Evolutionary conservation across 2,797 vertebrate species (phyloP).

Genomic region (Geotria australis): DNA sequence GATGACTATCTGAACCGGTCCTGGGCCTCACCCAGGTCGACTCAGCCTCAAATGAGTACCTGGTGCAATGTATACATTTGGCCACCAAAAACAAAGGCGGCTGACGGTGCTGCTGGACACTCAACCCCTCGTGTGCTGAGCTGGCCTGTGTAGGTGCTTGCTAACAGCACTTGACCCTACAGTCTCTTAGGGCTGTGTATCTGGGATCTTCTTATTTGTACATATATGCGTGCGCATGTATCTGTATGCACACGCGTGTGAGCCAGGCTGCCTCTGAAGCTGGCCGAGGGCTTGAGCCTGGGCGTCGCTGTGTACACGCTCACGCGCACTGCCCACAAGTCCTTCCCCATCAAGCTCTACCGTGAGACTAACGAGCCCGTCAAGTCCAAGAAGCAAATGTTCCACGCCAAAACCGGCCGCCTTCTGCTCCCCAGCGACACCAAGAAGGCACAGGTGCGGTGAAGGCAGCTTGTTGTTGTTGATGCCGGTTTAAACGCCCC

Average conservation of each 20-base stretch:
- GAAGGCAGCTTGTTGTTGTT: no score
- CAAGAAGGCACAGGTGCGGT: constrained; percentile 49
- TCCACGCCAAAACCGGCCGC: constrained; percentile 55
- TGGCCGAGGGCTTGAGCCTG: constrained; percentile 27
- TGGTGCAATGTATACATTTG: no score
- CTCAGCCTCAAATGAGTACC: no score
- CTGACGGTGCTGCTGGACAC: neutral
- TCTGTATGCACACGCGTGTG: neutral
- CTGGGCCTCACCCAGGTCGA: no score
- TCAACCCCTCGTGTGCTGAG: neutral
- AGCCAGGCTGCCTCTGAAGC: constrained; percentile 32
- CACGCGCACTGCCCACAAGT: constrained; percentile 27
- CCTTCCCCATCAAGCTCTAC: constrained; percentile 31
- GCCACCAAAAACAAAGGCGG: no score
- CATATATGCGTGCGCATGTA: neutral
- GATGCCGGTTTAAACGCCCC: no score
- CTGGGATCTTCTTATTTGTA: neutral
- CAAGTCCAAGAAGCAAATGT: constrained; percentile 54
- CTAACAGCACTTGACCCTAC: no score
- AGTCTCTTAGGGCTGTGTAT: neutral
- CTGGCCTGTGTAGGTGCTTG: no score
- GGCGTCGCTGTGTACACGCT: constrained; percentile 40
- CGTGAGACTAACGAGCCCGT: constrained; percentile 54
- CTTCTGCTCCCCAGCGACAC: constrained; percentile 66
- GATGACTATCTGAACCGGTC: no score